These are phyloP conservation scores for Saguinus midas DNA, from an alignment of 2,113 vertebrate species.

Conservation along the genomic window DNA sequence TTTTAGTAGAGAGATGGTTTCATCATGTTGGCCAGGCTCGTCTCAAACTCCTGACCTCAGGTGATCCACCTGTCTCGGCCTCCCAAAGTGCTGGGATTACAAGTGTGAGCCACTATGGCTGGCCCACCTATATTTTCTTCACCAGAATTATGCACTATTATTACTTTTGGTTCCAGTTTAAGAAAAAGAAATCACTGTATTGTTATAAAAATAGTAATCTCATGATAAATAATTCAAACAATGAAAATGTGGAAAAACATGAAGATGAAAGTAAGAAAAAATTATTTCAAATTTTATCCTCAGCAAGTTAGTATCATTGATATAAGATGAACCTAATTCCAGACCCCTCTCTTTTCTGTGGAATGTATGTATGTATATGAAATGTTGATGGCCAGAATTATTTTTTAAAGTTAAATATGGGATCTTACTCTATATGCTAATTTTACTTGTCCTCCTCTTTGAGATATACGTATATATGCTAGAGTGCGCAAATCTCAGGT, in stretches of 20 bases:
- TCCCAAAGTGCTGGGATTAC: too few species aligned
- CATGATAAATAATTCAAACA: not conserved
- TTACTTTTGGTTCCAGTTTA: slow-evolving; percentile 7
- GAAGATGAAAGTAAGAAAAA: not conserved
- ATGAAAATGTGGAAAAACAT: not conserved
- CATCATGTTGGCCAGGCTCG: too few species aligned
- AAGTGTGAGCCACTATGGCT: too few species aligned
- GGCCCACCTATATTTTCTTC: too few species aligned
- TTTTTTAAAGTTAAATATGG: not conserved
- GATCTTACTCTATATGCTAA: not conserved
- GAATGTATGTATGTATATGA: not conserved
- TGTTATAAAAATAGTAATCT: not conserved
- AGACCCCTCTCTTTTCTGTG: not conserved
- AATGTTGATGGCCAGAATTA: not conserved
- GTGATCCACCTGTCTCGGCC: too few species aligned
- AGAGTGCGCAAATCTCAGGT: not conserved
- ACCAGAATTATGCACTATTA: not conserved
- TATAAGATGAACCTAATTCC: not conserved
- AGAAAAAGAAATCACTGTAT: not conserved
- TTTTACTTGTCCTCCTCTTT: not conserved
- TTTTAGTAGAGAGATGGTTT: too few species aligned
- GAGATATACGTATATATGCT: not conserved
- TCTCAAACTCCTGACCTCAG: too few species aligned
- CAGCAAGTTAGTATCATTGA: not conserved
- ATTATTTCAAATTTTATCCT: not conserved